Evolutionary conservation across 2,888 invertebrate species (phyloP).

Genomic region (Heteromurus nitidus): DNA sequence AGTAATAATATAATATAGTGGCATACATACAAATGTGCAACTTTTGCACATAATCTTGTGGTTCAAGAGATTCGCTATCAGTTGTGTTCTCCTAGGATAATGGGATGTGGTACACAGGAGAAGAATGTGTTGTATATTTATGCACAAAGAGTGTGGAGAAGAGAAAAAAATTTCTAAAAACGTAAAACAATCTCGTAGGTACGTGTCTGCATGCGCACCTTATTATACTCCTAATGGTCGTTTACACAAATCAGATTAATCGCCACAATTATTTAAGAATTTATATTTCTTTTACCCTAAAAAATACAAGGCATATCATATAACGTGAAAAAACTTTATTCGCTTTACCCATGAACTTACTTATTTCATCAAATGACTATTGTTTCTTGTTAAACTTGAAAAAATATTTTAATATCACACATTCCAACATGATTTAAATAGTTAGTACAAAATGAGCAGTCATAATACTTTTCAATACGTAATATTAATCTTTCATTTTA

Average conservation of each 20-base stretch:
- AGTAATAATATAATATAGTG: not conserved
- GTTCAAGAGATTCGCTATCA: not conserved
- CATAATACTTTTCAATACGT: not conserved
- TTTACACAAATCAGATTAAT: conserved; percentile 9
- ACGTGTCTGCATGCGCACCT: not conserved
- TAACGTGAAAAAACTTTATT: too few relatives aligned
- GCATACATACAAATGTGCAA: not conserved
- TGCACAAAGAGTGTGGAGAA: not conserved
- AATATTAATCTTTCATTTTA: not conserved
- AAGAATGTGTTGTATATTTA: not conserved
- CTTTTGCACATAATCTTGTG: too few relatives aligned
- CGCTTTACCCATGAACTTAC: conserved; percentile 6
- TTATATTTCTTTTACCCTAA: not conserved
- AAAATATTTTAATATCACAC: not conserved
- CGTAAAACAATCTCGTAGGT: not conserved
- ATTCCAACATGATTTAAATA: not conserved
- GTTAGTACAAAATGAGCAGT: not conserved
- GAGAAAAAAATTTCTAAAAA: conserved; percentile 17
- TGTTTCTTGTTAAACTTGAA: not conserved
- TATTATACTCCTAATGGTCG: not conserved
- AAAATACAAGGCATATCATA: not conserved
- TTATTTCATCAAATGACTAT: conserved; percentile 1
- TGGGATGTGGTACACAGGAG: not conserved
- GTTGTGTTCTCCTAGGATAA: not conserved
- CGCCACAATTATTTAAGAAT: conserved; percentile 12